Percentiles rank a stretch among this genome's conserved stretches.
These are phyloP conservation scores for Drosophila repletoides DNA, from an alignment of 1,140 invertebrate genomes.

Conservation along the genomic window DNA sequence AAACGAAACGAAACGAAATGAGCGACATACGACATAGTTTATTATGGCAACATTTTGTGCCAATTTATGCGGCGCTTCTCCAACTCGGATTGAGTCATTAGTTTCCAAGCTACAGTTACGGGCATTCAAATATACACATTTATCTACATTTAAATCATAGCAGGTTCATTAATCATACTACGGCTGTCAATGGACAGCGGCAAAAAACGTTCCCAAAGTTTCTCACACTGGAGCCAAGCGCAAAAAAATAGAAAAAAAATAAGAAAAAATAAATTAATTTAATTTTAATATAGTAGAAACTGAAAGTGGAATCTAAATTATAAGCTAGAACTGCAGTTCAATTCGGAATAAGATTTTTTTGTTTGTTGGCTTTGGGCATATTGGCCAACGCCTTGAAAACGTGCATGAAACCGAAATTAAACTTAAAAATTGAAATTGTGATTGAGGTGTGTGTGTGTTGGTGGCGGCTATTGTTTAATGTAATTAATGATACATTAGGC, in stretches of 20 bases:
- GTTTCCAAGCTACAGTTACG: constrained; percentile 7
- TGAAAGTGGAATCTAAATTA: constrained; percentile 57
- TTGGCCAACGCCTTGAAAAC: constrained; percentile 52
- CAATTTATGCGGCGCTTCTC: constrained; percentile 44
- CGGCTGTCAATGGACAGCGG: constrained; percentile 28
- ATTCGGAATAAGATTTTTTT: constrained; percentile 32
- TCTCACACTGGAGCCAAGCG: constrained; percentile 25
- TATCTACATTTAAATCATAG: not conserved
- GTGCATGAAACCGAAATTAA: constrained; percentile 44
- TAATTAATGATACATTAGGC: constrained; percentile 67
- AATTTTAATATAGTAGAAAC: constrained; percentile 65
- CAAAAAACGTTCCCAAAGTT: constrained; percentile 35
- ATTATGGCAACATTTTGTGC: constrained; percentile 49
- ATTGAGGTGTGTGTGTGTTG: constrained; percentile 47
- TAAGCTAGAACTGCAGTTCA: constrained; percentile 48
- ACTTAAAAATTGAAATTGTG: constrained; percentile 44
- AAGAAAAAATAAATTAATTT: constrained; percentile 50
- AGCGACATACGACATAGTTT: constrained; percentile 57
- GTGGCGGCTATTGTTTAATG: constrained; percentile 39
- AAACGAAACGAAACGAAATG: too few relatives aligned
- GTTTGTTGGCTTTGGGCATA: constrained; percentile 4
- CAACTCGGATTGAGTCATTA: constrained; percentile 40
- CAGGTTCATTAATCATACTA: constrained; percentile 66
- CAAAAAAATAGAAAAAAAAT: too few relatives aligned
- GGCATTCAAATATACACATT: not conserved